These are phyloP conservation scores for Atlantisia rogersi DNA, from an alignment of 2,113 vertebrate species.

Conservation along the genomic window DNA sequence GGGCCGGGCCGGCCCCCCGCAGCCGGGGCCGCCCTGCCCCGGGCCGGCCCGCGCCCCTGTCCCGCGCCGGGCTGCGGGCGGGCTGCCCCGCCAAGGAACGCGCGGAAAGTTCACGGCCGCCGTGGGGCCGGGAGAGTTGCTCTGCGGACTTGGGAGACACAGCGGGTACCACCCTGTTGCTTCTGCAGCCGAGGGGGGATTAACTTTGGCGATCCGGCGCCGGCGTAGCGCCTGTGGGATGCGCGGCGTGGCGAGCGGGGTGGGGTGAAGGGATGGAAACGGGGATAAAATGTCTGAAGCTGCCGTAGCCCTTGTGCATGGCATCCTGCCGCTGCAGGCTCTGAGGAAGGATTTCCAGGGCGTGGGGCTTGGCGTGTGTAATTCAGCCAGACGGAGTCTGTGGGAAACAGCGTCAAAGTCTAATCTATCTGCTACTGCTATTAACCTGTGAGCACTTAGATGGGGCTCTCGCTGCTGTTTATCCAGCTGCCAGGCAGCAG, in stretches of 20 bases:
- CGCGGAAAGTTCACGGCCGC: not conserved
- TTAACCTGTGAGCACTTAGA: fast-evolving
- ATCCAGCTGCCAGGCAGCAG: not conserved
- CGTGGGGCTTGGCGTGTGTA: not conserved
- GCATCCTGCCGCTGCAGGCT: not conserved
- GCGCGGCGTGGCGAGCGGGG: not conserved
- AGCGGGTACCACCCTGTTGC: not conserved
- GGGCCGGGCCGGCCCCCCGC: not conserved
- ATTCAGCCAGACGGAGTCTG: not conserved
- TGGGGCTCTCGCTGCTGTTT: not conserved
- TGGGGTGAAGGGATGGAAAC: not conserved
- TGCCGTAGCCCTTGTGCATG: not conserved
- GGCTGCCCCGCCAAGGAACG: not conserved
- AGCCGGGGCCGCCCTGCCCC: too few species aligned
- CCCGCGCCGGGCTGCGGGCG: not conserved
- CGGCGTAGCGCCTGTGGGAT: not conserved
- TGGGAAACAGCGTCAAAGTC: not conserved
- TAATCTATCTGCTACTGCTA: fast-evolving
- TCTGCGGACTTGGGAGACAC: not conserved
- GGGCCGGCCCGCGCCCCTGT: not conserved
- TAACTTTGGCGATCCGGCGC: too few species aligned
- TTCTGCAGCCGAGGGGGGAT: not conserved
- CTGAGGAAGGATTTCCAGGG: not conserved
- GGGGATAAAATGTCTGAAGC: not conserved
- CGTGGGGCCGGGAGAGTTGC: not conserved